phyloP scores from a whole-genome alignment of 1,140 invertebrate species.

The Brachionus rotundiformis region DNA sequence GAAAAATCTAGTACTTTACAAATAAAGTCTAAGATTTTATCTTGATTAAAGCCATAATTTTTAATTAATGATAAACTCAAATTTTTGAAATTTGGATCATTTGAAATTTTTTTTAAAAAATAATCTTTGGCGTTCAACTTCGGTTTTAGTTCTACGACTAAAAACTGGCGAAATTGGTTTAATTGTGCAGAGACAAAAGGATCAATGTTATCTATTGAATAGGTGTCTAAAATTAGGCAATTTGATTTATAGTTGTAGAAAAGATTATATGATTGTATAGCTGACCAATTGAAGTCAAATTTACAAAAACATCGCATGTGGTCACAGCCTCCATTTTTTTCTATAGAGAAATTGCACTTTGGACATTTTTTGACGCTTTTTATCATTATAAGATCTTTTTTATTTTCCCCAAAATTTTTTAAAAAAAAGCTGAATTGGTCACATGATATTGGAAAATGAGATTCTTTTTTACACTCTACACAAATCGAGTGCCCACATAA shows the following conservation, averaged over 20 bases:
- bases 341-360: not conserved
- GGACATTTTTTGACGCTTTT: conserved; percentile 38
- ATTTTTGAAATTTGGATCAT: not conserved
- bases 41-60: not conserved
- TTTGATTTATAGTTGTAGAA: not conserved
- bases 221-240: not conserved
- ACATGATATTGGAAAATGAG: conserved; percentile 1
- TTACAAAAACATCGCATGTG: conserved; percentile 45
- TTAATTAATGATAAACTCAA: not conserved
- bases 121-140: not conserved
- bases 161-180: not conserved
- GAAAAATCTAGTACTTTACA: not conserved
- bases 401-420: not conserved
- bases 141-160: not conserved
- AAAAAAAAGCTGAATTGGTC: not conserved
- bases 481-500: not conserved
- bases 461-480: not conserved
- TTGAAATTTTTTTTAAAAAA: not conserved
- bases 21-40: not conserved
- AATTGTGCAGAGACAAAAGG: not conserved
- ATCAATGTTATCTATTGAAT: not conserved
- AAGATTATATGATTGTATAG: not conserved
- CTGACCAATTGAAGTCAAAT: not conserved
- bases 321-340: conserved; percentile 39
- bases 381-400: not conserved